Base-by-base conservation (phyloP, 2,797 vertebrate genomes). In the Leuciscus waleckii region DNA sequence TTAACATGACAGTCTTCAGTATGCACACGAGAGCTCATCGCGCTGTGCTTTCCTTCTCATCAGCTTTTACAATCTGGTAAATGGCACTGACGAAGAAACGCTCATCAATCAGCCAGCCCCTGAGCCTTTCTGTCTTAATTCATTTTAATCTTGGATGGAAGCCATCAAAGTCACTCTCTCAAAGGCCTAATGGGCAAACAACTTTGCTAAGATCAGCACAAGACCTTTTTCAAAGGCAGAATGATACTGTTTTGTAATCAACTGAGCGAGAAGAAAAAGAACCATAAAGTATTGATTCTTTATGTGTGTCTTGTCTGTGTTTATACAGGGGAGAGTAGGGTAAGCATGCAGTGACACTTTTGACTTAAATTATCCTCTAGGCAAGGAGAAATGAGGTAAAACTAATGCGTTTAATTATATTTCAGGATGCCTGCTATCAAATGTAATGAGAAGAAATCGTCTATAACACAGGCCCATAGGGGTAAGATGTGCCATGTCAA, bases 51-150 rank as follows among this genome's bases (percentile, higher is more conserved):
- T 89, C 84, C 81, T 87, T 85, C 85, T 86, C 87, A 90, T 91
- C 82, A 90, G 67, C 79, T 90, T 49, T 89, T 77, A 81, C 84
- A 91, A 89, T 90, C 88, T 87, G 86, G 82, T 87, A 90, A 90
- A 89, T 83, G 86, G 74, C 86, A 85, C 67, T 88, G 89, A 90
- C n/a, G 77, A 90, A 87, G 85, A 81, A 80, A 13, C 54, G 16
- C 61, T 88, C 88, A 91, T 91, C 86, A 89, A 90, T 91, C 89
- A 89, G 70, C 43, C 9, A 41, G 23, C 37, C 78, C 69, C 78
- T 49, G 49, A 85, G 65, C 39, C 65, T 76, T 63, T 41, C 71
- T 85, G 68, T 73, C 84, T 76, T 86, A 83, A 81, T 85, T 85
- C 79, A 89, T 85, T 87, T 85, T 85, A 82, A 88, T 81, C 71